Conservation (phyloP, 2,888 invertebrate genomes). For the Microdon myrmicae region DNA sequence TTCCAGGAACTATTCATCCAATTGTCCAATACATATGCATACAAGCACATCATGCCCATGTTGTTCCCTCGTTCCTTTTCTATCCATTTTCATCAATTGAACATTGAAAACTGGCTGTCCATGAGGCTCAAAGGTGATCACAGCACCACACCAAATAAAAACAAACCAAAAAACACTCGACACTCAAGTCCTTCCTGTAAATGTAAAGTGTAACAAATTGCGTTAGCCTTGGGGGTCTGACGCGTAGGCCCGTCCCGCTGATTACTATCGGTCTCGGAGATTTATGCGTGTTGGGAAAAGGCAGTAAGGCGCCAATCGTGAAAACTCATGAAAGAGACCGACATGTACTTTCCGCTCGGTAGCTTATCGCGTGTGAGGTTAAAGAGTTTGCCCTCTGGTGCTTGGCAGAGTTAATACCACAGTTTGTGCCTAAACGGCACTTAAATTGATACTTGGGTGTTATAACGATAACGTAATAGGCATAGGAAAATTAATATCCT, state of each 20-base stretch:
- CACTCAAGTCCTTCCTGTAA: slow-evolving; percentile 27
- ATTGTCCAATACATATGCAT: slow-evolving; percentile 3
- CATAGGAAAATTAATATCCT: slow-evolving; percentile 36
- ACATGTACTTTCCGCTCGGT: slow-evolving; percentile 24
- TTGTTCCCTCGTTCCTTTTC: slow-evolving; percentile 1
- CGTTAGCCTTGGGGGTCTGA: slow-evolving; percentile 40
- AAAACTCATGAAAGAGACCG: slow-evolving; percentile 16
- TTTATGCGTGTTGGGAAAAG: slow-evolving; percentile 36
- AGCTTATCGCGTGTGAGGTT: slow-evolving; percentile 48
- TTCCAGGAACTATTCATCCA: slow-evolving; percentile 41
- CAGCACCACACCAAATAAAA: slow-evolving; percentile 10
- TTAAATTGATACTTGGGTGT: slow-evolving; percentile 49
- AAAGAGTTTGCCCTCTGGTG: slow-evolving; percentile 30
- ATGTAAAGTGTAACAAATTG: slow-evolving; percentile 52
- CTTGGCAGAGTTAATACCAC: slow-evolving; percentile 26
- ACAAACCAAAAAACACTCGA: not conserved
- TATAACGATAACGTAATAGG: slow-evolving; percentile 39
- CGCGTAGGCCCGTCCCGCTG: slow-evolving; percentile 30
- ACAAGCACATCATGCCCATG: slow-evolving; percentile 5
- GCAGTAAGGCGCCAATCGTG: slow-evolving; percentile 43
- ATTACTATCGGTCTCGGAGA: slow-evolving; percentile 49
- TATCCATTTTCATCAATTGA: slow-evolving; percentile 20
- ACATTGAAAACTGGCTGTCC: slow-evolving; percentile 39
- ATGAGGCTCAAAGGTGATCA: slow-evolving; percentile 1
- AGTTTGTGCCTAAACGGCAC: slow-evolving; percentile 36